A percentile compares a stretch with the other conserved stretches of the same genome.
These are phyloP conservation scores for Seira sanloemensis DNA, from an alignment of 2,888 invertebrate species.

Conservation along the genomic window DNA sequence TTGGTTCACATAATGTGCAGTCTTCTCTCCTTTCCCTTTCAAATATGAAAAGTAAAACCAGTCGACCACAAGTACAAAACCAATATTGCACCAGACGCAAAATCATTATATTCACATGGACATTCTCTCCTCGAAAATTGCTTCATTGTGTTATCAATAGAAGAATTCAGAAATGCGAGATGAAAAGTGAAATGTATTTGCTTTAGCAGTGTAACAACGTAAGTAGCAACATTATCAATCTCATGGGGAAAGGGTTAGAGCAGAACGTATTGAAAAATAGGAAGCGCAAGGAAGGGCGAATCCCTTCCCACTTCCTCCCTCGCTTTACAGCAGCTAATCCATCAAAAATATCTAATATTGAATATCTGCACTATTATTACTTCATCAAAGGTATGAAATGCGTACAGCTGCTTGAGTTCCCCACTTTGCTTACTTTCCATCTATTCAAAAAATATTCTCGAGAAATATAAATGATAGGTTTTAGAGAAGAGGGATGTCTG, in stretches of 20 bases:
- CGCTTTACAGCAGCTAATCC: slow-evolving; percentile 32
- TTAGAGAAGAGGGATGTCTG: slow-evolving; percentile 18
- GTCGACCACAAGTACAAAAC: not conserved
- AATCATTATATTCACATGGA: not conserved
- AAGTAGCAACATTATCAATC: slow-evolving; percentile 7
- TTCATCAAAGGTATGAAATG: too few relatives aligned
- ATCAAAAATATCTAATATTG: slow-evolving; percentile 33
- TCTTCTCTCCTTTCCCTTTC: too few relatives aligned
- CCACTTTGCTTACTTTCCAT: not conserved
- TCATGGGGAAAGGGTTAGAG: slow-evolving; percentile 43
- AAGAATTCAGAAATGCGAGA: slow-evolving; percentile 12
- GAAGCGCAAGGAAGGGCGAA: slow-evolving; percentile 20
- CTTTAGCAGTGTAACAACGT: slow-evolving; percentile 2
- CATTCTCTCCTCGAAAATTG: slow-evolving; percentile 21
- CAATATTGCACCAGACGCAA: not conserved
- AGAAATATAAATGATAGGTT: slow-evolving; percentile 40
- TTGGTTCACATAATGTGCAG: too few relatives aligned
- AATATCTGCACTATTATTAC: slow-evolving; percentile 18
- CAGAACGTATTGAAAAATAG: not conserved
- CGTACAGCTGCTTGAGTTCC: too few relatives aligned
- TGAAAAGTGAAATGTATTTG: slow-evolving; percentile 2
- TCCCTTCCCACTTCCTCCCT: slow-evolving; percentile 35
- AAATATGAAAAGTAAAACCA: too few relatives aligned
- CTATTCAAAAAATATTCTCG: not conserved
- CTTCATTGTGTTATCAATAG: slow-evolving; percentile 29